Base-by-base conservation (phyloP, 2,797 vertebrate genomes). In the Gastrophryne carolinensis region DNA sequence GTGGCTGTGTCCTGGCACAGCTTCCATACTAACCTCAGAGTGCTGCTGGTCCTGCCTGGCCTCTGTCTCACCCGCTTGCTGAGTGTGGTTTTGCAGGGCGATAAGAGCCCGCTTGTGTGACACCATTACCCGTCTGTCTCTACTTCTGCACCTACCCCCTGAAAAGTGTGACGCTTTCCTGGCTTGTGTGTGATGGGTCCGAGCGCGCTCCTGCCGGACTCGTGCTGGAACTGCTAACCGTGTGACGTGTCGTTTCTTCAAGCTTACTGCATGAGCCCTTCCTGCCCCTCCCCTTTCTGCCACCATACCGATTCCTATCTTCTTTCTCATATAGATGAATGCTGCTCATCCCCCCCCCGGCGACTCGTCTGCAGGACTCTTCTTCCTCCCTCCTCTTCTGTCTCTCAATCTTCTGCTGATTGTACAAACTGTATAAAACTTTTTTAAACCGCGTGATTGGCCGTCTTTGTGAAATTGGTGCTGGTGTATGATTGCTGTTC, bases 251-350 rank as follows among this genome's bases (percentile, higher is more conserved):
- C 52, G 53, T 54, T n/a, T 17, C 54, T 27, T 13, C 11, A 34
- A 8, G 3, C 64, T 58, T 15, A 15, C 21, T 52, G 47, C 67
- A 71, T 57, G 65, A 13, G 5, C 9, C 29, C 11, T 3, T 1
- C 27, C 19, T 9, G 15, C 21, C 37, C 19, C n/a, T 12, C 4
- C 21, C 1, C 27, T 1, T 30, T 24, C 12, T 50, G 13, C 17
- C 17, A 34, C 9, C 30, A 26, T 29, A 61, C 57, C 57, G 32
- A 61, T 47, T 17, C 15, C 34, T 65, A 30, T 90, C 72, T 88
- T 84, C 77, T 90, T 75, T 89, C 78, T 82, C 83, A 86, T 56
- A 32, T 89, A 92, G 91, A 92, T 92, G 80, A 90, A 67, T 79
- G 81, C 73, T 63, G 79, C 1, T 75, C 80, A 83, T 85, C 80